A percentile compares a stretch with the other conserved stretches of the same genome.
These are phyloP conservation scores for Urocyon cinereoargenteus DNA, from an alignment of 2,797 vertebrate genomes.

Conservation along the genomic window DNA sequence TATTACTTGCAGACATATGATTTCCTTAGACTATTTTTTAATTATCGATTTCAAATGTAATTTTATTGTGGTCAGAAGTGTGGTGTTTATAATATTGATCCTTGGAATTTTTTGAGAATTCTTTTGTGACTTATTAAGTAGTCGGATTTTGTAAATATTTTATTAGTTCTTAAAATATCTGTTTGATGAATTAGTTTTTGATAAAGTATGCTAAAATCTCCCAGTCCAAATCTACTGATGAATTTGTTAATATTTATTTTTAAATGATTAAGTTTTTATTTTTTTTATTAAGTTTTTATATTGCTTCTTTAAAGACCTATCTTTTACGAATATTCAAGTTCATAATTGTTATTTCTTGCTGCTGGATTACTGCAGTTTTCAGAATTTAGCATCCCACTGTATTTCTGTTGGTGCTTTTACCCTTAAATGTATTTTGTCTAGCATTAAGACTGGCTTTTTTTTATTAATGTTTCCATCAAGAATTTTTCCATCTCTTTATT, in stretches of 20 bases:
- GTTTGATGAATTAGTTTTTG: background rate
- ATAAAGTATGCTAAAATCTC: background rate
- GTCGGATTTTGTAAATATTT: background rate
- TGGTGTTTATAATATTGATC: background rate
- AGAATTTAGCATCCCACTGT: background rate
- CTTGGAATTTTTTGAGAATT: background rate
- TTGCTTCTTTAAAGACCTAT: background rate
- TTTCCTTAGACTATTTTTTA: background rate
- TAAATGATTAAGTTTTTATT: conserved; percentile 17
- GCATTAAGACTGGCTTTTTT: background rate
- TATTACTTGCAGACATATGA: background rate
- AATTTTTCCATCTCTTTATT: background rate
- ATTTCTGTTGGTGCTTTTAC: background rate
- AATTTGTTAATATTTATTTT: conserved; percentile 11
- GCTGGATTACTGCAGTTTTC: background rate
- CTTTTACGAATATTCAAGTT: background rate
- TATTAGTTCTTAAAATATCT: background rate
- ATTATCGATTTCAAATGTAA: background rate
- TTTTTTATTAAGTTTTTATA: conserved; percentile 35
- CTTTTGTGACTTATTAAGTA: background rate
- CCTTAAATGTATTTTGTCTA: background rate
- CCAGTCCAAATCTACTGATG: background rate
- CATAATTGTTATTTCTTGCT: background rate
- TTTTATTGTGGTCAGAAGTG: background rate
- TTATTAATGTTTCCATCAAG: background rate